These are phyloP conservation scores for Stigmatopora nigra DNA, from an alignment of 2,113 vertebrate species.

Conservation along the genomic window DNA sequence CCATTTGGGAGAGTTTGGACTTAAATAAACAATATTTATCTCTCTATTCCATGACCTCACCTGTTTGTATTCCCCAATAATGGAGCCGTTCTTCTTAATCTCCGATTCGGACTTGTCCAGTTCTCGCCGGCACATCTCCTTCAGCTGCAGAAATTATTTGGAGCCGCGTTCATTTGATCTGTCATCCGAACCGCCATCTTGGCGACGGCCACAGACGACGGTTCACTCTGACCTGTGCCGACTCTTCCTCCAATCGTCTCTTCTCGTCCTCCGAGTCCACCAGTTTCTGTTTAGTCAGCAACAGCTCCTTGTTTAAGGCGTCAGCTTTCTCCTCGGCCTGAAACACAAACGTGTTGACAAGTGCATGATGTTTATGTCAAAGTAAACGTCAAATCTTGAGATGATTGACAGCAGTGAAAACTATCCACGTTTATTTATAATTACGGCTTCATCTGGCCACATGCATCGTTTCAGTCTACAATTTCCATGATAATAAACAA, in stretches of 20 bases:
- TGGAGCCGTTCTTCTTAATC: slow-evolving; percentile 96
- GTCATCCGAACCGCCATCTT: not conserved
- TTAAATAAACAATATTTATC: too few relatives aligned
- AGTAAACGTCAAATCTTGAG: not conserved
- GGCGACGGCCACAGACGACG: too few relatives aligned
- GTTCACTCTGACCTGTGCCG: slow-evolving; percentile 78
- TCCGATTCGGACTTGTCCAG: slow-evolving; percentile 94
- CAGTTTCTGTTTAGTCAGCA: slow-evolving; percentile 97
- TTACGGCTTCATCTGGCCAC: too few relatives aligned
- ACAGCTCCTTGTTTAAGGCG: slow-evolving; percentile 92
- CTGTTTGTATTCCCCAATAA: slow-evolving; percentile 99
- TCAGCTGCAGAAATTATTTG: slow-evolving; percentile 71
- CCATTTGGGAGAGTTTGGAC: too few relatives aligned
- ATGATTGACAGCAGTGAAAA: too few relatives aligned
- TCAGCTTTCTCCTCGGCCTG: slow-evolving; percentile 97
- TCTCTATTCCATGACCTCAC: slow-evolving; percentile 48
- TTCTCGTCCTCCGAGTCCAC: slow-evolving; percentile 97
- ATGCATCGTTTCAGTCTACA: too few relatives aligned
- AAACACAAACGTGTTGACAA: slow-evolving; percentile 23
- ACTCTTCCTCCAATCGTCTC: slow-evolving; percentile 87
- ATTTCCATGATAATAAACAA: too few relatives aligned
- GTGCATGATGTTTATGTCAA: slow-evolving; percentile 17
- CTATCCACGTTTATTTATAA: too few relatives aligned
- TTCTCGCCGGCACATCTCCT: slow-evolving; percentile 96
- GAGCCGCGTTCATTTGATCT: not conserved